Evolutionary conservation across 1,140 invertebrate species (phyloP), one percentile per base, ranked within the genome.

Genomic region (Pseudomyrmex flavicornis): DNA sequence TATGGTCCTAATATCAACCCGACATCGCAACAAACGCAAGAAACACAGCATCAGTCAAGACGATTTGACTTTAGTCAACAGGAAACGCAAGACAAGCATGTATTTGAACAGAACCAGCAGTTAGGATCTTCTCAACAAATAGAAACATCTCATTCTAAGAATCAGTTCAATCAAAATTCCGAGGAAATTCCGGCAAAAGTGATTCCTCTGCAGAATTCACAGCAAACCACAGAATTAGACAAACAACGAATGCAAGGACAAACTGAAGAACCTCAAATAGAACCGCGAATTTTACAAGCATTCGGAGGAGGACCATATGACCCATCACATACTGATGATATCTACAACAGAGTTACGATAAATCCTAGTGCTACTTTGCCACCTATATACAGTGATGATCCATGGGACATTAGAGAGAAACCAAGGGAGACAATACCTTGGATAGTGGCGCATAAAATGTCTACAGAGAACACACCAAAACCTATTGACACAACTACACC

Each of bases 231-330:
- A 35, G 48, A 65, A 54, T n/a, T 44, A 22, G 26, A 76, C 7
- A 65, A 44, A 76, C 22, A n/a, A 35, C 69, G 35, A 0, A 13
- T 2, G 15, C 15, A 58, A 2, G 65, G n/a, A n/a, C 61, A 89
- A 52, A 52, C 46, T 35, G 35, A 35, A 58, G 44, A 59, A 65
- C 22, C 54, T 9, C 61, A 84, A 15, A 22, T 85, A 12, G 63
- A 88, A 20, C 46, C 90, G 44, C 90, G 90, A 66, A 92, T 93
- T 82, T 66, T 93, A 12, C 87, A 93, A 92, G 92, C 86, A 17
- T 93, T 91, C 76, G 93, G 92, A 5, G 92, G 90, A 56, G 91
- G 89, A 9, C 84, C 86, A 5, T 92, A 93, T 48, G 89, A 90
- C 63, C 66, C 69, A 1, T 63, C 83, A 22, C 91, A 85, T 15